Evolutionary conservation across 1,140 invertebrate species (phyloP).

Genomic region (Brachionus calyciflorus): DNA sequence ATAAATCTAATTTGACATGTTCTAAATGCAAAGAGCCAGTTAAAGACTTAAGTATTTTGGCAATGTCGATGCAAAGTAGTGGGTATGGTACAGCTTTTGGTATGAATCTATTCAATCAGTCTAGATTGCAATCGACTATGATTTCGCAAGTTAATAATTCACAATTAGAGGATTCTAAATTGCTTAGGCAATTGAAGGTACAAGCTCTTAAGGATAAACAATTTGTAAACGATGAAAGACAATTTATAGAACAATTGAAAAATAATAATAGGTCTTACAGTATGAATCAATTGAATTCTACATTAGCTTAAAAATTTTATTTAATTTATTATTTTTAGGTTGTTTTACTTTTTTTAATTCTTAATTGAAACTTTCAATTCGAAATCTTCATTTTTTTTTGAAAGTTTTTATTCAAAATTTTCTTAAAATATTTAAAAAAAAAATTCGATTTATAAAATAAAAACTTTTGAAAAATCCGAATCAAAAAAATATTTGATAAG

Average conservation of each 20-base stretch:
- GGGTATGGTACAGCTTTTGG: conserved; percentile 42
- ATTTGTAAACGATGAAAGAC: conserved; percentile 33
- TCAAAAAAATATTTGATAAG: no score
- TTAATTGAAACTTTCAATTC: no score
- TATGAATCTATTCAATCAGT: not conserved
- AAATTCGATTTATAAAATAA: no score
- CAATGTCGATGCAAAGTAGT: conserved; percentile 34
- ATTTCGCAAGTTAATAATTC: conserved; percentile 28
- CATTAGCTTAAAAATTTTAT: conserved; percentile 17
- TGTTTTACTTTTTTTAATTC: no score
- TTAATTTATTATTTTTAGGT: no score
- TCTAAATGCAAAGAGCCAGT: conserved; percentile 37
- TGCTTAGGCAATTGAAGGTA: conserved; percentile 12
- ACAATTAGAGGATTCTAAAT: conserved; percentile 28
- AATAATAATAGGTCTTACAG: not conserved
- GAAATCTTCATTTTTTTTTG: no score
- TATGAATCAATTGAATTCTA: conserved; percentile 16
- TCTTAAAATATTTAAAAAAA: no score
- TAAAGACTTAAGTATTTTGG: conserved; percentile 4
- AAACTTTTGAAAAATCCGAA: no score
- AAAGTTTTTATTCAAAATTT: no score
- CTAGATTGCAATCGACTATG: not conserved
- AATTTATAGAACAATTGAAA: conserved; percentile 32
- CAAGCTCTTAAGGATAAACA: conserved; percentile 24
- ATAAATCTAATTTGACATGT: conserved; percentile 24